Base-by-base conservation (phyloP, 2,113 vertebrate genomes). In the Typhlomys cinereus region DNA sequence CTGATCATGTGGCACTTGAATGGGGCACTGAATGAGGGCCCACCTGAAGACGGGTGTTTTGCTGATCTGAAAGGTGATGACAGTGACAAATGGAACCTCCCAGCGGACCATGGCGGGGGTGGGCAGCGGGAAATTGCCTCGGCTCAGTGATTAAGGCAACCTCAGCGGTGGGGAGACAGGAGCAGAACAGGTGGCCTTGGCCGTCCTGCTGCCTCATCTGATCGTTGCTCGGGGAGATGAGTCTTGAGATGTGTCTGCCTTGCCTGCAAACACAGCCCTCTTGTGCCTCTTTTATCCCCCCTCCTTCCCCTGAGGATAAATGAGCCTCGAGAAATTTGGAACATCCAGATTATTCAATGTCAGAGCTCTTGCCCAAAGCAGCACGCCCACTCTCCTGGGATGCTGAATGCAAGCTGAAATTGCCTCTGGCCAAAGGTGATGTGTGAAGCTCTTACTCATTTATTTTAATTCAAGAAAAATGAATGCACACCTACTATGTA, bases 271-370 rank as follows among this genome's bases (percentile, higher is more conserved):
- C 90, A 66, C 0, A 0, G 52, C 88, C 50, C 66, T 89, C 44
- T 5, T 29, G 31, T 39, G 52, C 48, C 69, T 71, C 44, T 14
- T n/a, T 4, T 31, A 23, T 34, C 34, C 27, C 57, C 0, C 44
- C 13, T 75, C 79, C 0, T 34, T 75, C 79, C 0, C 36, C 15
- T 20, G 92, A 96, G 90, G 92, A 96, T 95, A 95, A 95, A 97
- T 88, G 96, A 96, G 88, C 78, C 89, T 82, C 81, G 94, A 93
- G 88, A 94, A 92, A 80, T 95, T 92, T 88, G 82, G 93, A 94
- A 92, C 62, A 81, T 93, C 82, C 85, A 85, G 92, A 97, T 96
- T 96, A 94, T 95, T 97, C 95, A 95, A 82, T 95, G 91, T 96
- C 94, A 96, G 62, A 90, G 90, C 76, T 67, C 52, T 94, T 91